These are phyloP conservation scores for Pteronotus mesoamericanus DNA, from an alignment of 2,797 vertebrate species.

Conservation along the genomic window DNA sequence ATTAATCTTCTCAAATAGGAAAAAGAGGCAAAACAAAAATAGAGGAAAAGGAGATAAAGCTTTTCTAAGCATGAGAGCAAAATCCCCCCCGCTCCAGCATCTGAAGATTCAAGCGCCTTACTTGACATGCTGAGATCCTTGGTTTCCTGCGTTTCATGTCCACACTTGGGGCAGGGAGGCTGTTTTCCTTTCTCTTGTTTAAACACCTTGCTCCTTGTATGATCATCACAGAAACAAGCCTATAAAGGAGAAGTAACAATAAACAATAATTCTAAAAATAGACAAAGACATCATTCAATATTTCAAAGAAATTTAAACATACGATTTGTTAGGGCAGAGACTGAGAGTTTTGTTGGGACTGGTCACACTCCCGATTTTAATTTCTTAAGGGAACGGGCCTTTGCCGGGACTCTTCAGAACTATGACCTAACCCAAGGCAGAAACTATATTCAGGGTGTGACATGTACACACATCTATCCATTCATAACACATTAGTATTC, in stretches of 20 bases:
- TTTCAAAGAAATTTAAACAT: not conserved
- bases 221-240: conserved; percentile 97
- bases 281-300: not conserved
- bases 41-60: not conserved
- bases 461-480: not conserved
- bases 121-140: conserved; percentile 99
- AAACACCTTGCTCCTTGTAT: conserved; percentile 96
- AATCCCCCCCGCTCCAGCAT: not conserved
- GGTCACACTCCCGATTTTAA: conserved; percentile 22
- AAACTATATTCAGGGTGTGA: not conserved
- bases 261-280: not conserved
- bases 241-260: conserved; percentile 68
- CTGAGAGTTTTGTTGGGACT: not conserved
- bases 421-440: not conserved
- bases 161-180: conserved; percentile 97
- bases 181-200: conserved; percentile 96
- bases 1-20: not conserved
- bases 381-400: not conserved
- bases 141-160: conserved; percentile 97
- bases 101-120: conserved; percentile 83
- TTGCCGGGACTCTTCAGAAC: not conserved
- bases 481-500: not conserved
- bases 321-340: not conserved
- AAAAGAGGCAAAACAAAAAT: not conserved
- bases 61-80: not conserved